phyloP scores from a whole-genome alignment of 2,113 vertebrate genomes.

The Greenwoodochromis staneri region DNA sequence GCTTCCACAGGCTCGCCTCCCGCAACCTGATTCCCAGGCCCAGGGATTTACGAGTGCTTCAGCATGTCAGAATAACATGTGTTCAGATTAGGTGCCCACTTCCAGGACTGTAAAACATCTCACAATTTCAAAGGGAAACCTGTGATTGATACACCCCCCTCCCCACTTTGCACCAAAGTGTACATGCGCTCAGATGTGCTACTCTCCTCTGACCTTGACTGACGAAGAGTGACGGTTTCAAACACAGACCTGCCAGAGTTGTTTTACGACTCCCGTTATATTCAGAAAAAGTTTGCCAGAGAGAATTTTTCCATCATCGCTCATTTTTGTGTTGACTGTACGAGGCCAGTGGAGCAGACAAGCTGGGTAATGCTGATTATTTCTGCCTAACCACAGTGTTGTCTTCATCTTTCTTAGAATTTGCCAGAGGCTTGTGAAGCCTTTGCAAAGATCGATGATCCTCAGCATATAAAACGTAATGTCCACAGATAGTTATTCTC shows the following conservation, averaged over 20 bases:
- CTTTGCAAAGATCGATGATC: slow-evolving; percentile 40
- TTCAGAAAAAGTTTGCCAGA: slow-evolving; percentile 29
- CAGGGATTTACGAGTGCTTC: slow-evolving; percentile 57
- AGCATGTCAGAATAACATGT: slow-evolving; percentile 48
- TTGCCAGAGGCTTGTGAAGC: neutral
- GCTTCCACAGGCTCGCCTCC: slow-evolving; percentile 25
- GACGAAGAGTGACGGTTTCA: neutral
- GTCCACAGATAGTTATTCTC: slow-evolving; percentile 25
- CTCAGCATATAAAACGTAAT: slow-evolving; percentile 9
- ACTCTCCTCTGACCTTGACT: neutral
- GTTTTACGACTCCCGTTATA: neutral
- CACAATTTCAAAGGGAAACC: slow-evolving; percentile 52
- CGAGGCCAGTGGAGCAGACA: slow-evolving; percentile 58
- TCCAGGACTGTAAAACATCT: slow-evolving; percentile 53
- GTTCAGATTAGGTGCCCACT: slow-evolving; percentile 56
- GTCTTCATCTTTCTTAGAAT: slow-evolving; percentile 35
- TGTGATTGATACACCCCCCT: slow-evolving; percentile 14
- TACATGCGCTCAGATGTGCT: neutral
- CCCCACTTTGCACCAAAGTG: neutral
- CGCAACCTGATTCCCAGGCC: slow-evolving; percentile 46
- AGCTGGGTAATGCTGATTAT: slow-evolving; percentile 28
- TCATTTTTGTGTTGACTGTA: slow-evolving; percentile 43
- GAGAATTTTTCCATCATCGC: slow-evolving; percentile 29
- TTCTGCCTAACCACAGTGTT: slow-evolving; percentile 19
- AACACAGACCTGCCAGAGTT: slow-evolving; percentile 10